These are phyloP conservation scores for Pelvicachromis taeniatus DNA, from an alignment of 2,113 vertebrate species.

Conservation along the genomic window DNA sequence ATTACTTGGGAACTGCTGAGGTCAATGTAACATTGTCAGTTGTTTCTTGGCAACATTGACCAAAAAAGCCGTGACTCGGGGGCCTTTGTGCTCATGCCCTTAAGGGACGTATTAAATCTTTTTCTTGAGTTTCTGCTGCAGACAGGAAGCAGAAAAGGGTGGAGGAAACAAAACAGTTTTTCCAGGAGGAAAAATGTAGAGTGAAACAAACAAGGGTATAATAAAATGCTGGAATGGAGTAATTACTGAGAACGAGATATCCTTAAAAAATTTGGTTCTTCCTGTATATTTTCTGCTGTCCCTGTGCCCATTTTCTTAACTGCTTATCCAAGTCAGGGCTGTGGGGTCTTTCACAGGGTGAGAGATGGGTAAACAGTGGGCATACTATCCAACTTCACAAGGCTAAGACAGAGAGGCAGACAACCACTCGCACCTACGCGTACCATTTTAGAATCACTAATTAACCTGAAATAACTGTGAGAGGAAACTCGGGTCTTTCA, in stretches of 20 bases:
- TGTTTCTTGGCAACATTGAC: background rate
- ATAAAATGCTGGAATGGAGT: background rate
- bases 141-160: background rate
- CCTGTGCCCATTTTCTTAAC: background rate
- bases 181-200: background rate
- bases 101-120: background rate
- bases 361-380: background rate
- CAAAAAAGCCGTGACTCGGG: background rate
- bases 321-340: background rate
- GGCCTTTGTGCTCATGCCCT: background rate
- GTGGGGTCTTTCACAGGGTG: background rate
- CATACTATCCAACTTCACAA: background rate
- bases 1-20: background rate
- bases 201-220: background rate
- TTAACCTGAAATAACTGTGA: background rate
- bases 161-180: fast-evolving
- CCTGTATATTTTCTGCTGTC: background rate
- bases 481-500: background rate
- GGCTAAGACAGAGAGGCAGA: background rate
- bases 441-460: background rate
- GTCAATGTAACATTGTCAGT: background rate
- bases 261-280: background rate
- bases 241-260: background rate
- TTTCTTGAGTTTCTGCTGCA: background rate
- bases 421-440: background rate